Base-by-base conservation (phyloP, 1,140 invertebrate species). In the Euwallacea fornicatus region DNA sequence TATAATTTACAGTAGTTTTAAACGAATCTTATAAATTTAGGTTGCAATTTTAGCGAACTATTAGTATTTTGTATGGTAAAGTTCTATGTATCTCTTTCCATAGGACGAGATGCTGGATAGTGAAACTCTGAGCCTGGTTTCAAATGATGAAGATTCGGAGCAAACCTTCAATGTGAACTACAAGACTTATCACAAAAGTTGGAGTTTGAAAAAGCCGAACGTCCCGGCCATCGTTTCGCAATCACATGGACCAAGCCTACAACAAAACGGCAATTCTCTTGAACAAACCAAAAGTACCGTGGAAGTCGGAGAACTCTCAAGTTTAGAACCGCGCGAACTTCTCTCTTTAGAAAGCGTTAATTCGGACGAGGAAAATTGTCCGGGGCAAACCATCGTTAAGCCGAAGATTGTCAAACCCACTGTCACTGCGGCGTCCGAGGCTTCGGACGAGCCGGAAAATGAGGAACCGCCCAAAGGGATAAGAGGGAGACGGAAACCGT, bases 401-500 rank as follows among this genome's bases (percentile, higher is more conserved):
- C 83, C 86, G n/a, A 85, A 85, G 75, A 88, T 89, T 61, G 83
- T 85, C 0, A 90, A 90, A 77, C 87, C 87, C 1, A 53, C 33
- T 33, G 15, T 7, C 7, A 55, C 15, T 10, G 2, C 15, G 43
- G 13, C 72, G 7, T 77, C 78, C 47, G 73, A 78, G 58, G 71
- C 80, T 54, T 81, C 13, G 6, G 76, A 77, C 33, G 82, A 82
- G 74, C 82, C 83, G 16, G 70, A 77, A 41, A 81, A 82, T 3
- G 75, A 76, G 6, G 82, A 82, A 47, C 77, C 78, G 58, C 84
- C 85, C 0, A 95, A 94, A 81, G 85, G 81, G 1, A 87, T 96
- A 42, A 83, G 93, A 60, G 93, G 93, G 0, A 82, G 90, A 58
- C 88, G 92, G 76, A 94, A 91, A 78, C 85, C 89, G 0, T 81